Conservation (phyloP, 2,888 invertebrate species). For the Sinelater perroti region DNA sequence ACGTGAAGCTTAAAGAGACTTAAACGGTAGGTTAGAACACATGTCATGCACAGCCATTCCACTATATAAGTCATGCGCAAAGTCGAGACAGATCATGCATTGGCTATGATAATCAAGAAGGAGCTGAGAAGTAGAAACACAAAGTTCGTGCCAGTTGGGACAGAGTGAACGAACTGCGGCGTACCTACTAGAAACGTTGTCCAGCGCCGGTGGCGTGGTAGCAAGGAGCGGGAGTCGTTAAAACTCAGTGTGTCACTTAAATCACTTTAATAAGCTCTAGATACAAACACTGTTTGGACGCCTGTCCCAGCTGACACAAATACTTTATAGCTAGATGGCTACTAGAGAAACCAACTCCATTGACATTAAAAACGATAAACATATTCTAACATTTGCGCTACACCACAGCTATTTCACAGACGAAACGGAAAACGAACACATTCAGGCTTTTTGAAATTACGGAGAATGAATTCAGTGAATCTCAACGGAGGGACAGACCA, state of each 20-base stretch:
- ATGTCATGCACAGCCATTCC: no score
- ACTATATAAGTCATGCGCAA: no score
- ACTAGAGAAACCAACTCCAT: constrained; percentile 7
- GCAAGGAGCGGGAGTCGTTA: constrained; percentile 39
- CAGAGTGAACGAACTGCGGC: constrained; percentile 56
- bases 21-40: no score
- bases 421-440: constrained; percentile 1
- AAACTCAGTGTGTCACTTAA: constrained; percentile 41
- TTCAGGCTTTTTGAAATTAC: constrained; percentile 9
- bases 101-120: no score
- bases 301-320: constrained; percentile 62
- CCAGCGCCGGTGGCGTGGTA: constrained; percentile 49
- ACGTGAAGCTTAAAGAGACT: no score
- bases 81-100: no score
- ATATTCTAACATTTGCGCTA: constrained; percentile 1
- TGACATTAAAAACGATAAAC: constrained; percentile 9
- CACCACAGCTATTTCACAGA: background rate
- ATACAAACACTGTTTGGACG: constrained; percentile 55
- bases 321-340: constrained; percentile 36
- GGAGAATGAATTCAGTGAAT: no score
- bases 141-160: constrained; percentile 67
- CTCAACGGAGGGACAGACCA: no score
- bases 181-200: constrained; percentile 50
- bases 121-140: no score
- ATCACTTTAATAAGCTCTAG: constrained; percentile 51